phyloP scores from a whole-genome alignment of 92 coral and sea anemone species.

The Parazoanthus darwini region DNA sequence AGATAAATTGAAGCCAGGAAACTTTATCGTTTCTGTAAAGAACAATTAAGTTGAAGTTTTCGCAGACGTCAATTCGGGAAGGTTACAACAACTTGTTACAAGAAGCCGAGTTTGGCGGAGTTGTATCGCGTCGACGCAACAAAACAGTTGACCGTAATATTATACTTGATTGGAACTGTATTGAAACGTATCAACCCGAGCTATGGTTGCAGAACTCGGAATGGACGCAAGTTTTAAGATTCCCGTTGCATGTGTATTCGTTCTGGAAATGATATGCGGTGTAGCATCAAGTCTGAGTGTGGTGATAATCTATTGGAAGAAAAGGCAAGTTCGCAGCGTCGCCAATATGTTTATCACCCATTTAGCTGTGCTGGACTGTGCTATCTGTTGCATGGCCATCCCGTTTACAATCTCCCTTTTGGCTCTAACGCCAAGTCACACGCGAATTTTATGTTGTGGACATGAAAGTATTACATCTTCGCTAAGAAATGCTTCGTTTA shows the following conservation, averaged over 20 bases:
- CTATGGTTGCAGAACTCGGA: slow-evolving; percentile 4
- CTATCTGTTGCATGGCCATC: slow-evolving; percentile 56
- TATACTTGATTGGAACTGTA: background rate
- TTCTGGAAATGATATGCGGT: slow-evolving; percentile 66
- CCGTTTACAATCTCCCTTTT: slow-evolving; percentile 70
- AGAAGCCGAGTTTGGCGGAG: background rate
- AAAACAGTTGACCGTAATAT: background rate
- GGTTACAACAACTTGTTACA: background rate
- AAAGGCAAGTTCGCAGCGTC: slow-evolving; percentile 68
- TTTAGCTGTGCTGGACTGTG: slow-evolving; percentile 69
- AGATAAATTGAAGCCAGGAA: background rate
- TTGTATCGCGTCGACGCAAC: background rate
- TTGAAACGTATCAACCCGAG: background rate
- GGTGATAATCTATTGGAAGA: slow-evolving; percentile 69
- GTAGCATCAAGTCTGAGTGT: slow-evolving; percentile 61
- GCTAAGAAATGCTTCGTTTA: slow-evolving; percentile 76
- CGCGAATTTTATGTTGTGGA: slow-evolving; percentile 63
- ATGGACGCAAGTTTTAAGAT: slow-evolving; percentile 27
- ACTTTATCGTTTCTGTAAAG: too few species aligned
- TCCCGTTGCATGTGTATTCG: slow-evolving; percentile 49
- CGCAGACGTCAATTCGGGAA: background rate
- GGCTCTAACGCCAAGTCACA: slow-evolving; percentile 48
- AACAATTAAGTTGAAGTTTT: background rate
- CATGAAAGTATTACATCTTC: slow-evolving; percentile 82
- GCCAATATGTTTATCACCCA: slow-evolving; percentile 76